Percentiles rank a stretch among this genome's conserved stretches.
phyloP scores from a whole-genome alignment of 2,797 vertebrate genomes.

The Poecilia velifera region DNA sequence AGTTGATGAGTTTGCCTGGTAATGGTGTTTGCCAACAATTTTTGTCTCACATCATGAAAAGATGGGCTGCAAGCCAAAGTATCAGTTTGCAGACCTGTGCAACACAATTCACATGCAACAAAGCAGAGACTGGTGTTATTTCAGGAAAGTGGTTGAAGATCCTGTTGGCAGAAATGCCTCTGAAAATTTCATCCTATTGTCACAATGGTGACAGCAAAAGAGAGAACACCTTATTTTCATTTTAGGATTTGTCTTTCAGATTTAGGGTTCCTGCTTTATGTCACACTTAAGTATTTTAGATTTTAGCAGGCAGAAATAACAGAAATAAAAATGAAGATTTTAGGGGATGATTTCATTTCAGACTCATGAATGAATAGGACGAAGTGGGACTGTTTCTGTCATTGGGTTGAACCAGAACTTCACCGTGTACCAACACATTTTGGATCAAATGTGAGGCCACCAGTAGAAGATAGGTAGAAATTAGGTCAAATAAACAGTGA shows the following conservation, averaged over 20 bases:
- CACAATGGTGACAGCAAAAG: background rate
- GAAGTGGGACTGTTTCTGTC: background rate
- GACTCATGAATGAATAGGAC: background rate
- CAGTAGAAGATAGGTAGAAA: background rate
- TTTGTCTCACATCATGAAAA: constrained; percentile 4
- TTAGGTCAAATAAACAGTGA: background rate
- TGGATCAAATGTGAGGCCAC: background rate
- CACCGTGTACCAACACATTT: background rate
- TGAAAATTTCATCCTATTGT: background rate
- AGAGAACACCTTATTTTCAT: background rate
- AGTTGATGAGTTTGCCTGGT: background rate
- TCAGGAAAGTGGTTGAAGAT: background rate
- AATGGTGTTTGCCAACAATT: constrained; percentile 1
- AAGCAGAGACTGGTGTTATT: background rate
- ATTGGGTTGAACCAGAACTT: background rate
- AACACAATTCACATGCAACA: background rate
- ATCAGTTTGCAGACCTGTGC: background rate
- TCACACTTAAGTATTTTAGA: background rate
- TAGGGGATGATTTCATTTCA: background rate
- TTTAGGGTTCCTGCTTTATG: background rate
- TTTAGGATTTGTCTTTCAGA: background rate
- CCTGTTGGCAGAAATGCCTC: background rate
- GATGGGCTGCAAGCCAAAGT: background rate
- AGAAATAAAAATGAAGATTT: background rate
- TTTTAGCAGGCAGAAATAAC: background rate